Conservation (phyloP, 2,113 vertebrate genomes). For the Brienomyrus longianalis region DNA sequence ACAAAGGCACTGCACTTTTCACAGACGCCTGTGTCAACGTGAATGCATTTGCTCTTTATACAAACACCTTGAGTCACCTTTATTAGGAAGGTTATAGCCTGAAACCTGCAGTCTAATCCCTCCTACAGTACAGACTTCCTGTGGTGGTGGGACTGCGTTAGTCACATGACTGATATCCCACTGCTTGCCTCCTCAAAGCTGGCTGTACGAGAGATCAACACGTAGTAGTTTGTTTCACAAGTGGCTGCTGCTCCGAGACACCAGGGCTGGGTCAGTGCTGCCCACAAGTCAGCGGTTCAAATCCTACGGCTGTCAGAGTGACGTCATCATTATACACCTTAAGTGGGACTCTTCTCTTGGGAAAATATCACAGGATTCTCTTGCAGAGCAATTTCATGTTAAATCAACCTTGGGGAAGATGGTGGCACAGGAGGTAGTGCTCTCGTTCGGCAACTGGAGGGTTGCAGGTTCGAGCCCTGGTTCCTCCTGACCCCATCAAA, state of each 20-base stretch:
- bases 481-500: too few relatives aligned
- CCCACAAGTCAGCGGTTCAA: neutral
- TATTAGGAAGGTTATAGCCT: neutral
- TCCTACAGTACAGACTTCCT: neutral
- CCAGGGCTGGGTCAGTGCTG: neutral
- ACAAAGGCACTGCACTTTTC: neutral
- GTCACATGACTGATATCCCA: neutral
- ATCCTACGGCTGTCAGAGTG: neutral
- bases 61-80: neutral
- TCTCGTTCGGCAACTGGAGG: too few relatives aligned
- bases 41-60: neutral
- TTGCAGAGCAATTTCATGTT: neutral
- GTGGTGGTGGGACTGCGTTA: neutral
- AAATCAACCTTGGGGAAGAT: neutral
- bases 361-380: neutral
- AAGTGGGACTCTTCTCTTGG: neutral
- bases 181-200: neutral
- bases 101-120: neutral
- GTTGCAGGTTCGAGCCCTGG: too few relatives aligned
- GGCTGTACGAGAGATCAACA: neutral
- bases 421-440: too few relatives aligned
- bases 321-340: neutral
- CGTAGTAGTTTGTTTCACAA: neutral
- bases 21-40: neutral
- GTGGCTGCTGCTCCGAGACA: neutral